Evolutionary conservation across 2,797 vertebrate genomes (phyloP), one percentile per base, ranked within the genome.

Genomic region (Danio aesculapii): DNA sequence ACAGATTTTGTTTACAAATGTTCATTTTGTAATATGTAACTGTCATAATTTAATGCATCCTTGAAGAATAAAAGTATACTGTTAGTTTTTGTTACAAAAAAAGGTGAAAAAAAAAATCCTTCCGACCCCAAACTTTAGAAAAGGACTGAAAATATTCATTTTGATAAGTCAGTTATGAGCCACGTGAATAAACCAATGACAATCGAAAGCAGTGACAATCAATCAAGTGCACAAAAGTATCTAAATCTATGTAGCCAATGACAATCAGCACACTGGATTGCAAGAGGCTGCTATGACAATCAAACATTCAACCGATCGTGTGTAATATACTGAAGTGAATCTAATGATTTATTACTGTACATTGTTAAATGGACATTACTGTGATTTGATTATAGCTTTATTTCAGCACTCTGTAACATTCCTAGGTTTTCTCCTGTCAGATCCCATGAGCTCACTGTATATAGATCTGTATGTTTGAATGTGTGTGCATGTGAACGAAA

Each of bases 191-290:
- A 57, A n/a, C 57, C 67, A 62, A 6, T 61, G 75, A 84, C 75
- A 81, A 82, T 79, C 69, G 64, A 67, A 14, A 49, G 43, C 57
- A 63, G 30, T 49, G 53, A 81, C 68, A 84, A 77, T 76, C 61
- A 77, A 71, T 19, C n/a, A 72, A 43, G 62, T 59, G 17, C 61
- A 76, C 78, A 57, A 66, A 30, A 17, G 50, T 41, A 66, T 41
- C 19, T 59, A 6, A 74, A 86, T 79, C 53, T 7, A 62, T 75
- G 21, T 21, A 87, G 83, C 87, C 53, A 79, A 73, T 85, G 90
- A 93, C 90, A 93, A 93, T 92, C 90, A 86, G 83, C 62, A 19
- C 7, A 17, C 52, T 75, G 82, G 61, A 43, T 19, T 67, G 17
- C 9, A 8, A 41, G 59, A 70, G 67, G 44, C 52, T 79, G 66